phyloP scores from a whole-genome alignment of 2,113 vertebrate species.

The Macquaria ambigua region DNA sequence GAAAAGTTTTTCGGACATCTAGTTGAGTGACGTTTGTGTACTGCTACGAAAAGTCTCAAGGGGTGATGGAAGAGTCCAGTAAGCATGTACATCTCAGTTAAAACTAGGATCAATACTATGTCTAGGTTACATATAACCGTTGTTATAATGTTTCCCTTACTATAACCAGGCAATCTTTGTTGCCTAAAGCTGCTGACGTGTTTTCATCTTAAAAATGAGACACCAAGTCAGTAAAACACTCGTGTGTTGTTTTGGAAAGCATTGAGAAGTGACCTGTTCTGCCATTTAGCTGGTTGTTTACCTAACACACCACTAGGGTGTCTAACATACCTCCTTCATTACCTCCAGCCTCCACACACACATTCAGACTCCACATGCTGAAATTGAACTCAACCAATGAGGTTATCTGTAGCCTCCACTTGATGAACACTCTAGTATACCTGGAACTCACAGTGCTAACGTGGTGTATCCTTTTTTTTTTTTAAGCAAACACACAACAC shows the following conservation, averaged over 20 bases:
- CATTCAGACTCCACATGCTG: background rate
- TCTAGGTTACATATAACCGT: too few relatives aligned
- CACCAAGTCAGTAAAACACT: background rate
- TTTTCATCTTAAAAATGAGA: background rate
- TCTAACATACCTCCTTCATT: background rate
- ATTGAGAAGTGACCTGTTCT: too few relatives aligned
- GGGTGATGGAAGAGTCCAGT: too few relatives aligned
- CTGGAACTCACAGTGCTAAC: background rate
- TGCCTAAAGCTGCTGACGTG: background rate
- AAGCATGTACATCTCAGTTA: too few relatives aligned
- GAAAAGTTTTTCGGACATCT: too few relatives aligned
- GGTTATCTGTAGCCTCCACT: background rate
- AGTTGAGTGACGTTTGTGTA: too few relatives aligned
- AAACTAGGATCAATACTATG: too few relatives aligned
- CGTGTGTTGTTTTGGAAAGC: too few relatives aligned
- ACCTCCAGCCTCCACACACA: background rate
- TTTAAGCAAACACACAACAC: conserved; percentile 38
- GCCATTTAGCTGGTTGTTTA: background rate
- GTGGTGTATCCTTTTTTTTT: background rate
- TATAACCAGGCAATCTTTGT: background rate
- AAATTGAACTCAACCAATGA: background rate
- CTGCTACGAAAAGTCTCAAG: too few relatives aligned
- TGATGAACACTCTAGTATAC: background rate
- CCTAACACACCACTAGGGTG: background rate
- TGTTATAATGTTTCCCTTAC: background rate